These are phyloP conservation scores for Pyrrhosoma nymphula DNA, from an alignment of 2,888 invertebrate species.

Conservation along the genomic window DNA sequence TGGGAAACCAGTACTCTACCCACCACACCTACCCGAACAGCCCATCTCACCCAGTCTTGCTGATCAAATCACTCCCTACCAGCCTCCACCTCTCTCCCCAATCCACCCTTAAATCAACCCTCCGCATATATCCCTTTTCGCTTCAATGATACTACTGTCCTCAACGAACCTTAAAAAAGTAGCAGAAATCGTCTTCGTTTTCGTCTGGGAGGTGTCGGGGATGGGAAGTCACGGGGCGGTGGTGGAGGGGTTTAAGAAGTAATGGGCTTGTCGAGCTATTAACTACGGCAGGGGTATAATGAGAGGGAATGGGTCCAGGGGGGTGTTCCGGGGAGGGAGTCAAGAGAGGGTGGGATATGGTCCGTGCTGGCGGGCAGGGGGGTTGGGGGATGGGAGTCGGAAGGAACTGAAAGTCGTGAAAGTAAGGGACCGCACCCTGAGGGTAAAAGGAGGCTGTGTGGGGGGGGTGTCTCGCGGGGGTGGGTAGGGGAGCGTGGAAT, in stretches of 20 bases:
- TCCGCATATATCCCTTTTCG: neutral
- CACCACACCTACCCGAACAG: too few species aligned
- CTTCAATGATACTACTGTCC: conserved; percentile 17
- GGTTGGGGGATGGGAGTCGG: too few species aligned
- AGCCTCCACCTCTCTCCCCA: neutral
- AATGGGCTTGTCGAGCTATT: conserved; percentile 67
- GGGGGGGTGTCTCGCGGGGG: too few species aligned
- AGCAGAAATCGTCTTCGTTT: conserved; percentile 48
- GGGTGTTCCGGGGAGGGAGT: neutral
- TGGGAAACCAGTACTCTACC: too few species aligned
- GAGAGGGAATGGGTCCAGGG: conserved; percentile 25
- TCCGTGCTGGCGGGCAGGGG: neutral
- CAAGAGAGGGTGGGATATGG: neutral
- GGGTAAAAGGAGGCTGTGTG: neutral
- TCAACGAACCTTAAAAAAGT: conserved; percentile 58
- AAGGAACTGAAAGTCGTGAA: neutral
- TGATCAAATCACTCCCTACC: too few species aligned
- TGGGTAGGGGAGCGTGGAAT: neutral
- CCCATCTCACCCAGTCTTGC: too few species aligned
- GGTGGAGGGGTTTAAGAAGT: conserved; percentile 23
- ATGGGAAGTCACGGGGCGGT: neutral
- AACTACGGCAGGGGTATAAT: conserved; percentile 65
- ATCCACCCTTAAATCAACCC: neutral
- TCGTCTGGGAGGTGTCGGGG: neutral
- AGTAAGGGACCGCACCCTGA: neutral